phyloP scores from a whole-genome alignment of 2,888 invertebrate genomes.

The Hololepta plana region DNA sequence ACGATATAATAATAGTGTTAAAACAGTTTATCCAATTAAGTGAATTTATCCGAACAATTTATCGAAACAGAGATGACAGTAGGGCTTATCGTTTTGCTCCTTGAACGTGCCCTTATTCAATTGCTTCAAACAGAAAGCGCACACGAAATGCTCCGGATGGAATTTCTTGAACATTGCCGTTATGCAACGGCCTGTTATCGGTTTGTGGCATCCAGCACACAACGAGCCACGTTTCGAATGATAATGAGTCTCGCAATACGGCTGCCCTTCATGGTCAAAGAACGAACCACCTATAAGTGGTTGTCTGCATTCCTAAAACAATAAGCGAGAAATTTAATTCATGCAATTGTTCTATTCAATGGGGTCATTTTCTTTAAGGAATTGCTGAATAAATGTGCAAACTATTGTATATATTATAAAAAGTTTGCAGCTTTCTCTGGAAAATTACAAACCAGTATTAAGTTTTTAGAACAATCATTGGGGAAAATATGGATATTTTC shows the following conservation, averaged over 20 bases:
- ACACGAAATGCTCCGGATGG: slow-evolving; percentile 98
- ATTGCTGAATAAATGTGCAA: no score
- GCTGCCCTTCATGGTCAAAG: slow-evolving; percentile 95
- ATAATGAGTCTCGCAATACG: slow-evolving; percentile 98
- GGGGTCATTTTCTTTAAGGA: no score
- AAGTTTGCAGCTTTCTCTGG: no score
- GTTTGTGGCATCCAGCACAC: slow-evolving; percentile 95
- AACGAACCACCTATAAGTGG: slow-evolving; percentile 96
- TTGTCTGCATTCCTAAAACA: slow-evolving; percentile 81
- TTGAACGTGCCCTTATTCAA: slow-evolving; percentile 99
- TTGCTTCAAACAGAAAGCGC: slow-evolving; percentile 97
- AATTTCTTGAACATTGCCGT: slow-evolving; percentile 98
- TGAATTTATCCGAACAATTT: slow-evolving; percentile 72
- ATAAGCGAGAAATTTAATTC: no score
- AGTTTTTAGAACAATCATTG: no score
- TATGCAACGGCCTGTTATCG: slow-evolving; percentile 93
- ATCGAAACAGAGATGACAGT: slow-evolving; percentile 95
- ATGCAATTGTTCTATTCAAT: no score
- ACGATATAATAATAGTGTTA: no score
- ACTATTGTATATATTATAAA: no score
- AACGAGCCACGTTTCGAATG: slow-evolving; percentile 93
- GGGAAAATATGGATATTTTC: no score
- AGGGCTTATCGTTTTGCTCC: slow-evolving; percentile 97
- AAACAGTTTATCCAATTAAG: no score
- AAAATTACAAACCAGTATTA: no score